Base-by-base conservation (phyloP, 2,113 vertebrate genomes). In the Gulo gulo region DNA sequence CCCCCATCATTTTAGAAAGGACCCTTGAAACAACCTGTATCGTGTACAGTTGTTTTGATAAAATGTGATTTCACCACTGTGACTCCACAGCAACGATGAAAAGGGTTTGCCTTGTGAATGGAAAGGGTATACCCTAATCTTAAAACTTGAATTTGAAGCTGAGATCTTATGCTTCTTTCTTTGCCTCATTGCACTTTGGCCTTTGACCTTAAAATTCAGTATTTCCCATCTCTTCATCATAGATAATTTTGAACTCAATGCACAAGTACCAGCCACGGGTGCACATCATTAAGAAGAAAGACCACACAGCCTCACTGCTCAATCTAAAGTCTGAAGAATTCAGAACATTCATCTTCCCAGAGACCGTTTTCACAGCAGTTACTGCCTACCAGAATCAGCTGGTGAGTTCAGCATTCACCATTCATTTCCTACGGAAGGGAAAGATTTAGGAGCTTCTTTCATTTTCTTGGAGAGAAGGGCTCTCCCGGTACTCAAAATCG, bases 171-270 rank as follows among this genome's bases (percentile, higher is more conserved):
- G 55, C 21, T 26, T 80, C 10, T 61, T 26, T 80, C 23, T 85
- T 82, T 57, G 34, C n/a, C 26, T 89, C 15, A 2, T 12, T 91
- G 6, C 87, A 23, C n/a, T 52, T 84, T 18, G 23, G 29, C 34
- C 42, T 55, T 55, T 55, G 52, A 55, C 16, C 55, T 76, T 88
- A 65, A 47, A 87, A 67, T 61, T 81, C 69, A 91, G n/a, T 16
- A 24, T 6, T 69, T 74, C 78, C 39, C 29, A 3, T 71, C 21
- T 97, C 55, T 97, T 93, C 29, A 15, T 73, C 97, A 65, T 98
- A 99, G 99, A 99, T 99, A 63, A 99, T 99, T 98, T 98, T 99
- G 89, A 99, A 99, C 98, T 99, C 99, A 57, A 99, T 99, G 99
- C 99, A 99, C 98, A 99, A 99, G 98, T 99, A 99, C 98, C 99